These are phyloP conservation scores for Stenoptilia bipunctidactyla DNA, from an alignment of 2,888 invertebrate species.

Conservation along the genomic window DNA sequence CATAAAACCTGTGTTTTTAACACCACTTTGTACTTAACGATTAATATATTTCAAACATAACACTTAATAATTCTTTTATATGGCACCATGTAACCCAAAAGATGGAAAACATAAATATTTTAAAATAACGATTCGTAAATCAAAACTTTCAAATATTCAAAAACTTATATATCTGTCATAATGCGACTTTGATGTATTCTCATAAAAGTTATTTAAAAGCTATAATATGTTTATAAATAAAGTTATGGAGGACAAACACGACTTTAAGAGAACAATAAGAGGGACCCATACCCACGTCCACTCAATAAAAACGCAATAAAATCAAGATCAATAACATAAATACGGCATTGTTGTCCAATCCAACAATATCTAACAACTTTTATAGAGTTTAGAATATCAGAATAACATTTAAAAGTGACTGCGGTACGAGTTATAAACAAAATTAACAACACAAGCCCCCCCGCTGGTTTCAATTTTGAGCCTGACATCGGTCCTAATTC, in stretches of 20 bases:
- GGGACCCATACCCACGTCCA: conserved; percentile 1
- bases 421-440: conserved; percentile 69
- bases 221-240: not conserved
- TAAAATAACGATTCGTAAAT: no score
- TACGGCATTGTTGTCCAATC: conserved; percentile 54
- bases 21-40: no score
- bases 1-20: no score
- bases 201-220: not conserved
- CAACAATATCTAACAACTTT: conserved; percentile 52
- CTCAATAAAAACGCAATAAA: conserved; percentile 36
- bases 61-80: no score
- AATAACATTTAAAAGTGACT: conserved; percentile 60
- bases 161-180: not conserved
- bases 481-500: conserved; percentile 69
- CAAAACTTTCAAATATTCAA: not conserved
- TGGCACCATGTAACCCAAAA: no score
- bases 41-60: no score
- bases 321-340: conserved; percentile 59
- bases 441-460: conserved; percentile 68
- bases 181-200: not conserved
- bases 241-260: not conserved
- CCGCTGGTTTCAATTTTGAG: conserved; percentile 69
- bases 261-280: not conserved
- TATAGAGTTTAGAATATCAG: conserved; percentile 59
- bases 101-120: no score